phyloP scores from a whole-genome alignment of 1,140 invertebrate species.

The Dreissena polymorpha region DNA sequence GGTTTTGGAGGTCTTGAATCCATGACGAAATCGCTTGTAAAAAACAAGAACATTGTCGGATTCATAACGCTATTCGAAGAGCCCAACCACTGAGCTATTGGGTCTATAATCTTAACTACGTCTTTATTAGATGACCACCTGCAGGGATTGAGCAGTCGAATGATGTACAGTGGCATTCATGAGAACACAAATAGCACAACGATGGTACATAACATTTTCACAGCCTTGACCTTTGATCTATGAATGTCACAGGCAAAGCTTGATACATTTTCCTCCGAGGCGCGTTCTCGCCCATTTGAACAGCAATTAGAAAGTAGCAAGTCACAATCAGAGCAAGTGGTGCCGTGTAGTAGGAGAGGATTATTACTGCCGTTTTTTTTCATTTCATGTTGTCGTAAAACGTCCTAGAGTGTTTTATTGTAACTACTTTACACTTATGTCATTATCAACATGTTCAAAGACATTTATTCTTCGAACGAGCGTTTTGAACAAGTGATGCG shows the following conservation, averaged over 20 bases:
- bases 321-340: conserved; percentile 94
- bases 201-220: conserved; percentile 94
- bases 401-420: no score
- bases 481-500: no score
- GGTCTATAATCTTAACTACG: conserved; percentile 88
- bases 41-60: conserved; percentile 98
- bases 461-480: no score
- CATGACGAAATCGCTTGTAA: conserved; percentile 87
- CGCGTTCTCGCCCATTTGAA: conserved; percentile 91
- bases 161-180: conserved; percentile 95
- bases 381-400: no score
- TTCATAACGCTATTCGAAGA: conserved; percentile 99
- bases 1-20: conserved; percentile 34
- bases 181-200: conserved; percentile 96
- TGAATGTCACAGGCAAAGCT: conserved; percentile 71
- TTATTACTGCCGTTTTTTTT: conserved; percentile 90
- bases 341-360: conserved; percentile 94
- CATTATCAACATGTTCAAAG: no score
- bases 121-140: conserved; percentile 81
- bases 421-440: no score
- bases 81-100: conserved; percentile 97
- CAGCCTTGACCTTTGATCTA: conserved; percentile 83
- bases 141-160: conserved; percentile 67
- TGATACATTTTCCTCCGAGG: no score
- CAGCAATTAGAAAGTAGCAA: conserved; percentile 96